phyloP scores from a whole-genome alignment of 1,140 invertebrate species.

The Tetramorium parvispinum region DNA sequence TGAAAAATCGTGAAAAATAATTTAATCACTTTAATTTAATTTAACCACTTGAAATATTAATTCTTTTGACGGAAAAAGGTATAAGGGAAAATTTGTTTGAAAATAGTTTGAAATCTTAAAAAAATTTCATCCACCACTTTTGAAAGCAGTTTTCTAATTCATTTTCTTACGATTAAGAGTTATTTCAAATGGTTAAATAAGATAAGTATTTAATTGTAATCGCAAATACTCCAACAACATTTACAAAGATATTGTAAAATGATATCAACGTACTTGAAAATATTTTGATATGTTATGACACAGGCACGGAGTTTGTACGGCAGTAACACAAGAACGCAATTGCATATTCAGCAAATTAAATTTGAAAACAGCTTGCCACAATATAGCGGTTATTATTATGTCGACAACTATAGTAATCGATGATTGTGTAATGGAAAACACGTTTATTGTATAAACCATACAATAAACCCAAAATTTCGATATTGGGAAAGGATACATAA shows the following conservation, averaged over 20 bases:
- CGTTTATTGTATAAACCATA: neutral
- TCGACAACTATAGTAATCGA: slow-evolving; percentile 15
- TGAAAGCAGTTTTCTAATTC: neutral
- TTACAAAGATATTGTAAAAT: neutral
- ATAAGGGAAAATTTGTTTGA: too few relatives aligned
- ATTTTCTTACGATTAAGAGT: too few relatives aligned
- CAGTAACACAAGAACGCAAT: neutral
- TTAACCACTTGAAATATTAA: neutral
- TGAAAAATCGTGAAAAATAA: neutral
- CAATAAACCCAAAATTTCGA: slow-evolving; percentile 8
- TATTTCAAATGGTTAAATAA: neutral
- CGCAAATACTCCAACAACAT: neutral
- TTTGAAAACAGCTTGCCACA: slow-evolving; percentile 42
- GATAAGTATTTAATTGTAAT: neutral
- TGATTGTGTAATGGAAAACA: neutral
- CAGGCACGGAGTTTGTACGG: neutral
- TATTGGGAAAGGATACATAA: slow-evolving; percentile 23
- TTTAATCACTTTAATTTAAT: neutral
- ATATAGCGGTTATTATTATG: slow-evolving; percentile 20
- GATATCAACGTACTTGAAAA: slow-evolving; percentile 1
- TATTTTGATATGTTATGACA: slow-evolving; percentile 1
- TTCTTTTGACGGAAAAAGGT: too few relatives aligned
- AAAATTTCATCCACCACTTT: too few relatives aligned
- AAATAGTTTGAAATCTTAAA: neutral
- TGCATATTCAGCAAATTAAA: neutral